These are phyloP conservation scores for Amyelois transitella DNA, from an alignment of 1,140 invertebrate genomes.

Conservation along the genomic window DNA sequence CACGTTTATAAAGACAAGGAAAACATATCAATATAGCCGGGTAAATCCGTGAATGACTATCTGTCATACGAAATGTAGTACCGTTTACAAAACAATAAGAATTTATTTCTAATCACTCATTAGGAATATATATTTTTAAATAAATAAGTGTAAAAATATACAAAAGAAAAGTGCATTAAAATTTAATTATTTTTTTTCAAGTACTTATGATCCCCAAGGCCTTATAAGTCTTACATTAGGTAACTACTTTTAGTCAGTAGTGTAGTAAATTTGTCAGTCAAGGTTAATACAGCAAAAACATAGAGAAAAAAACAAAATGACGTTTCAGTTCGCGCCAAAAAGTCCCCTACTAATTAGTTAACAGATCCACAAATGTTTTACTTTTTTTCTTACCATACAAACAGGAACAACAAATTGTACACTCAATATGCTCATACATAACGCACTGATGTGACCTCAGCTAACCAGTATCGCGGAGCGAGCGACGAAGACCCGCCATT, in stretches of 20 bases:
- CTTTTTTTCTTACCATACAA: neutral
- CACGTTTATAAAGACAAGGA: neutral
- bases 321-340: too few relatives aligned
- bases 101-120: neutral
- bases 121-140: neutral
- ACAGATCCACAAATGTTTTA: neutral
- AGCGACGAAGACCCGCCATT: neutral
- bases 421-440: neutral
- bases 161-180: too few relatives aligned
- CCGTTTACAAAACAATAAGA: neutral
- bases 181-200: neutral
- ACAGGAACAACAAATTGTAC: neutral
- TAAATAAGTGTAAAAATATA: neutral
- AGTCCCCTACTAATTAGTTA: neutral
- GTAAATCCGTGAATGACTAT: constrained; percentile 2
- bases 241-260: too few relatives aligned
- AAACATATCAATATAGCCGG: constrained; percentile 2
- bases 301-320: neutral
- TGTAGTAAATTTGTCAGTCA: too few relatives aligned
- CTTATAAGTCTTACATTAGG: too few relatives aligned
- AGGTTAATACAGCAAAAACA: neutral
- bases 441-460: neutral
- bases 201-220: too few relatives aligned
- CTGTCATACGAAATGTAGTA: neutral
- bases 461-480: neutral